These are phyloP conservation scores for Coelinius sp. DNA, from an alignment of 2,888 invertebrate species.

Conservation along the genomic window DNA sequence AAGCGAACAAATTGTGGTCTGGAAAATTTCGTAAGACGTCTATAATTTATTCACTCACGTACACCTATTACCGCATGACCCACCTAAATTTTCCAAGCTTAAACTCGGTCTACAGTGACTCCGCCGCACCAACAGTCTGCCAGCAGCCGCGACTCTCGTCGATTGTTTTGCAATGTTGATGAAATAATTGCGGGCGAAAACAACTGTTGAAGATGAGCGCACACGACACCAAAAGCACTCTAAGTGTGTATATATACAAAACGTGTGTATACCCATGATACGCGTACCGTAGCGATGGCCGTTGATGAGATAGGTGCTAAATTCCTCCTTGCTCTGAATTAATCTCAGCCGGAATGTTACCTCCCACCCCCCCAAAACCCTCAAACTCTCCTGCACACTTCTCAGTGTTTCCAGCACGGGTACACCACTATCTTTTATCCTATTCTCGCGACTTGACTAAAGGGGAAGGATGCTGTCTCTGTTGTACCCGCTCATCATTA, in stretches of 20 bases:
- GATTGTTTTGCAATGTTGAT: constrained; percentile 68
- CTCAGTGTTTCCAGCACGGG: constrained; percentile 18
- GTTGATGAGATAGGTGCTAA: constrained; percentile 65
- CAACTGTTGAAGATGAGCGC: constrained; percentile 52
- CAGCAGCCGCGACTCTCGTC: constrained; percentile 38
- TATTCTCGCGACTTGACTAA: constrained; percentile 4
- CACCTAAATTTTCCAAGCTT: constrained; percentile 27
- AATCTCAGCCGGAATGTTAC: constrained; percentile 68
- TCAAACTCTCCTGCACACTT: constrained; percentile 30
- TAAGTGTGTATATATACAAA: constrained; percentile 30
- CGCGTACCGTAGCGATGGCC: constrained; percentile 51
- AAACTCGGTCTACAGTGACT: constrained; percentile 18
- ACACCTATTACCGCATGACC: constrained; percentile 47
- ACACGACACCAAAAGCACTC: constrained; percentile 37
- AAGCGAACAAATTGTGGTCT: constrained; percentile 6
- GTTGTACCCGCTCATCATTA: not conserved
- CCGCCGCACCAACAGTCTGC: constrained; percentile 11
- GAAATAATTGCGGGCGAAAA: constrained; percentile 65
- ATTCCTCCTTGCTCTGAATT: constrained; percentile 68
- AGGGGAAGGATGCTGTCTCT: not conserved
- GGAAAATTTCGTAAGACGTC: not conserved
- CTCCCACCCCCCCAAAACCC: constrained; percentile 53
- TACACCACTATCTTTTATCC: constrained; percentile 20
- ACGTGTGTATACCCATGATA: constrained; percentile 3
- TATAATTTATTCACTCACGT: constrained; percentile 38